Conservation (phyloP, 2,797 vertebrate species). For the Argentina silus region DNA sequence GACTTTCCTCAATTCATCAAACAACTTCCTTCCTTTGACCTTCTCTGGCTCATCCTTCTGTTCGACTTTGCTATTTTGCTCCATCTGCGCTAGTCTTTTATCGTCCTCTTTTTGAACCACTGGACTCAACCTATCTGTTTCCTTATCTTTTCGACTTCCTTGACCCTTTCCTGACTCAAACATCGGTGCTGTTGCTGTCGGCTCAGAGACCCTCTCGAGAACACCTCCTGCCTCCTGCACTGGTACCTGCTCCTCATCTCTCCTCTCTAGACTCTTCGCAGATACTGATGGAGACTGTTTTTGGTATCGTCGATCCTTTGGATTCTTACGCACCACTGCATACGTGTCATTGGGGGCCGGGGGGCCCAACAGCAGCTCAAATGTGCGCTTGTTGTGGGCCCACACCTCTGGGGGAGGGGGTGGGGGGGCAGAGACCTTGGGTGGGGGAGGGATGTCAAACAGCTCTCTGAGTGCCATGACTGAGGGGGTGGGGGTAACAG, state of each 20-base stretch:
- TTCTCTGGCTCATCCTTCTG: constrained; percentile 46
- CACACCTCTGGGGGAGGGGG: constrained; percentile 86
- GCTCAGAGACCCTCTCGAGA: neutral
- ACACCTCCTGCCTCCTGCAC: neutral
- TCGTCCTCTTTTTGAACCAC: constrained; percentile 44
- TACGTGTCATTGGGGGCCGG: constrained; percentile 68
- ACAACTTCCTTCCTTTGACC: constrained; percentile 55
- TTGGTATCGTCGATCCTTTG: constrained; percentile 73
- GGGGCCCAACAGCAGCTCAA: constrained; percentile 78
- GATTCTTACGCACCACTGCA: constrained; percentile 69
- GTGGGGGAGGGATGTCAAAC: constrained; percentile 89
- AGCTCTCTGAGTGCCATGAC: constrained; percentile 71
- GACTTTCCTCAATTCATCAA: constrained; percentile 25
- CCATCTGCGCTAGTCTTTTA: constrained; percentile 50
- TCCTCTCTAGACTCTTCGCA: constrained; percentile 59
- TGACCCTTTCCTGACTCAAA: constrained; percentile 47
- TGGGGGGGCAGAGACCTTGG: constrained; percentile 88
- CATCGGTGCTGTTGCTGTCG: neutral
- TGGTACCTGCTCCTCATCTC: neutral
- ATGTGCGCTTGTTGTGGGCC: constrained; percentile 72
- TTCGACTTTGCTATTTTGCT: constrained; percentile 42
- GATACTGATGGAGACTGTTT: constrained; percentile 52
- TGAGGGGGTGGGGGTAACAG: constrained; percentile 46
- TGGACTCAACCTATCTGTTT: constrained; percentile 54
- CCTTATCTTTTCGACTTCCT: constrained; percentile 56